Percentiles rank a stretch among this genome's conserved stretches.
phyloP scores from a whole-genome alignment of 2,113 vertebrate genomes.

The cattle (Bos taurus) region ARS-UCD2.0 NC_037352.1:16322501-16323000 shows the following conservation, averaged over 20 bases:
- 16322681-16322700: neutral
- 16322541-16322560: neutral
- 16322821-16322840: neutral
- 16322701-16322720: neutral
- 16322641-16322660: neutral
- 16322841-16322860: neutral
- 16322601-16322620: neutral
- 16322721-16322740: neutral
- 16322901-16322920: neutral
- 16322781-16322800: neutral
- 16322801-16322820: neutral
- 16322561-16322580: neutral
- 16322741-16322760: neutral
- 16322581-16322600: neutral
- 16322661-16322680: fast-evolving
- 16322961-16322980: neutral
- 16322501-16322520: neutral
- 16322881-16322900: neutral
- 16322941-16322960: neutral
- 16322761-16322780: neutral
- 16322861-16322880: neutral
- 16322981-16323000: neutral
- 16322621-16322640: neutral
- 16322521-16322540: neutral
- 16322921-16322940: neutral